Base-by-base conservation (phyloP, 2,113 vertebrate genomes). In the Chrysochloris asiatica region DNA sequence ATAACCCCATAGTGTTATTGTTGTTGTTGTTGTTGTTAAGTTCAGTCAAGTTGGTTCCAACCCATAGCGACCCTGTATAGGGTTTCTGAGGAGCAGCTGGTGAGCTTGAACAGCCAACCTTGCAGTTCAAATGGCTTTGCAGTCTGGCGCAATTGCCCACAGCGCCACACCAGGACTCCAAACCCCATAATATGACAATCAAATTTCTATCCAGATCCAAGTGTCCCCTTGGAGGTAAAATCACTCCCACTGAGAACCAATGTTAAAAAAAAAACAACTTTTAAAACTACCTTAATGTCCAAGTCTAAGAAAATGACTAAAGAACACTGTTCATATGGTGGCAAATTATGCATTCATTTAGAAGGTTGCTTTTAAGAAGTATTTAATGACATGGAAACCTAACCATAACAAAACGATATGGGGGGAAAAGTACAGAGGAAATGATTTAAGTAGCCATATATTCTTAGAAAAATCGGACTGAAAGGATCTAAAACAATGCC, bases 381-480 rank as follows among this genome's bases (percentile, higher is more conserved):
- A 81, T 67, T 91, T 91, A 85, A 86, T 81, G 81, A 82, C 69
- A 89, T 38, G 36, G 24, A 88, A 93, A 76, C 13, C 61, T 76
- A 91, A 85, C 79, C 82, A 91, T 89, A 73, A 93, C 43, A 79
- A 91, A 94, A 78, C 6, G 47, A 41, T 28, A 21, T 41, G 26
- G 73, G 85, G 17, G 36, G 21, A 43, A 82, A 67, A 75, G 22
- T 38, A 69, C 65, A 90, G 38, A 77, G 8, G 59, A 48, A 82
- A 82, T 65, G 43, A 92, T 77, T 83, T 83, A 84, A 83, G 61
- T 76, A 90, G 59, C 38, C 11, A 76, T 22, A 1, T 26, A 76
- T 73, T 67, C 81, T 90, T 76, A 77, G 77, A 72, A 92, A 90
- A 93, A 91, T 28, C n/a, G 86, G 50, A 26, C 21, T 8, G n/a